phyloP scores from a whole-genome alignment of 2,113 vertebrate genomes.

The Phoenicopterus ruber region DNA sequence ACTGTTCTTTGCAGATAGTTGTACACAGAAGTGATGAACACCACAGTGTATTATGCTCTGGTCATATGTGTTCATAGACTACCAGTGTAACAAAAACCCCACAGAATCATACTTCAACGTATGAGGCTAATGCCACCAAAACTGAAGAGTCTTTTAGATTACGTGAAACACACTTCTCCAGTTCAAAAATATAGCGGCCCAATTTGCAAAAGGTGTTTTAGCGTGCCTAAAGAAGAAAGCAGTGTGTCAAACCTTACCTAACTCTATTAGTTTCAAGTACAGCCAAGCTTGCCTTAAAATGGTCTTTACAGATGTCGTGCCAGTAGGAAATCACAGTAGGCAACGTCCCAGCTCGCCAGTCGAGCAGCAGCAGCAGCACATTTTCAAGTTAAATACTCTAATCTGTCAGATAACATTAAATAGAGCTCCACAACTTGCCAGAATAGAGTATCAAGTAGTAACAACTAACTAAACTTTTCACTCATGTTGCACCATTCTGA shows the following conservation, averaged over 20 bases:
- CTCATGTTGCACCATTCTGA: background rate
- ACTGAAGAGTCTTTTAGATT: background rate
- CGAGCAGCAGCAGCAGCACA: constrained; percentile 18
- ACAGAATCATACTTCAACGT: background rate
- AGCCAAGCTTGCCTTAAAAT: background rate
- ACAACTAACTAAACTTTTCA: background rate
- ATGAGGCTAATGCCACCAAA: background rate
- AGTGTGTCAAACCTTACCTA: background rate
- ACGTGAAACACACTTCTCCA: background rate
- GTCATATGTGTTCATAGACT: rapidly evolving
- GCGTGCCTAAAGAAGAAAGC: background rate
- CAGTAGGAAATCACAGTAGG: constrained; percentile 20
- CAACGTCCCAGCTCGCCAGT: background rate
- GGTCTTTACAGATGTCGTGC: background rate
- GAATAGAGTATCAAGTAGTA: background rate
- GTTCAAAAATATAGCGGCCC: background rate
- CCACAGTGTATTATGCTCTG: background rate
- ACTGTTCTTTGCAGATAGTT: background rate
- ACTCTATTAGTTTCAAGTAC: background rate
- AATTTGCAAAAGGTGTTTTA: background rate
- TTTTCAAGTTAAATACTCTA: constrained; percentile 36
- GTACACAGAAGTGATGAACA: background rate
- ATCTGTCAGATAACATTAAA: constrained; percentile 25
- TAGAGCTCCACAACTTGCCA: background rate
- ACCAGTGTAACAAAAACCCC: background rate